Evolutionary conservation across 2,797 vertebrate species (phyloP).

Genomic region (Phylloscopus collybita): DNA sequence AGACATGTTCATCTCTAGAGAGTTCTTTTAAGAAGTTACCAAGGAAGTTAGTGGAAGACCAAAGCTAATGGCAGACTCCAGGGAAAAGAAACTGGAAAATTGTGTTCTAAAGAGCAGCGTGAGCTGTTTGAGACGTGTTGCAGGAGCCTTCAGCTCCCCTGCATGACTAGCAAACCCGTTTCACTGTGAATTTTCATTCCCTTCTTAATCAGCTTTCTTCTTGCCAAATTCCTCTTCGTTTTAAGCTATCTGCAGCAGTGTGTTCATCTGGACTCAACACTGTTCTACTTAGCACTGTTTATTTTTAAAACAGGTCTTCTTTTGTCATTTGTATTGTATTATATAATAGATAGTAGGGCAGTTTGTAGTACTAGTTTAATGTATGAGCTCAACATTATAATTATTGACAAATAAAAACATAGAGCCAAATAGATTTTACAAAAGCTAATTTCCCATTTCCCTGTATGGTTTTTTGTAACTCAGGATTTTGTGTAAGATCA

Average conservation of each 20-base stretch:
- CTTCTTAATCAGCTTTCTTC: neutral
- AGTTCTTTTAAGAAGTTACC: conserved; percentile 54
- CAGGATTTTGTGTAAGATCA: neutral
- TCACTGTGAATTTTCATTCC: neutral
- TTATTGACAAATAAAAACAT: neutral
- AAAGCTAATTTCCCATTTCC: neutral
- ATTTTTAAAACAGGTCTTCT: neutral
- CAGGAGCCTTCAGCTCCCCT: neutral
- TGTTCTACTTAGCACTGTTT: neutral
- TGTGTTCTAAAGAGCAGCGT: neutral
- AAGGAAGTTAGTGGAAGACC: conserved; percentile 48
- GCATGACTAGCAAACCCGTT: neutral
- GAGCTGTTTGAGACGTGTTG: neutral
- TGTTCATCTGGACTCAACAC: neutral
- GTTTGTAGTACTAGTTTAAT: neutral
- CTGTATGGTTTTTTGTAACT: neutral
- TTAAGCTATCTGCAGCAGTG: neutral
- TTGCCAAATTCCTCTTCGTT: neutral
- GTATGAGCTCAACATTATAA: neutral
- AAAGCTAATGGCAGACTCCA: conserved; percentile 41
- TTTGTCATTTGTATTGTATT: neutral
- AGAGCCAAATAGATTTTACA: neutral
- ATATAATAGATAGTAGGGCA: neutral
- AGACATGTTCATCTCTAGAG: conserved; percentile 10
- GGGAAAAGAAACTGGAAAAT: conserved; percentile 38